phyloP scores from a whole-genome alignment of 2,888 invertebrate species.

The Thecophora atra region DNA sequence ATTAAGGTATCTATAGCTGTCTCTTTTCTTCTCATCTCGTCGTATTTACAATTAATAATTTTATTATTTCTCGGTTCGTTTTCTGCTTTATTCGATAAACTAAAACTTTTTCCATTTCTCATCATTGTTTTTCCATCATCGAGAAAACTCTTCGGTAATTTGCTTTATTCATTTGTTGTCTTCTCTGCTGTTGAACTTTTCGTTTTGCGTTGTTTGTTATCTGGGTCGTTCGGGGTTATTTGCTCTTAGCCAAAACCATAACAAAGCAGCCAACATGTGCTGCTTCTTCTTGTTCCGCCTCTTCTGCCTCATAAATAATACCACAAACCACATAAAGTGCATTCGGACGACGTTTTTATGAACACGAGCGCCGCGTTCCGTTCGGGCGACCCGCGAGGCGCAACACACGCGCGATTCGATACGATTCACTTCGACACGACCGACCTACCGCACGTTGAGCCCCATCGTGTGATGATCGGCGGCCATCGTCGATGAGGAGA shows the following conservation, averaged over 20 bases:
- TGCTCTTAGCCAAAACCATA: conserved; percentile 7
- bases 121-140: too few species aligned
- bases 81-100: too few species aligned
- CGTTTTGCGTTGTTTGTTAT: background rate
- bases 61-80: too few species aligned
- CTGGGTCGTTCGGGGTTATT: conserved; percentile 28
- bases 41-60: background rate
- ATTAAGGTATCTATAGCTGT: background rate
- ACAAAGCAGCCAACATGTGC: background rate
- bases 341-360: conserved; percentile 32
- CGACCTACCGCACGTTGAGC: conserved; percentile 28
- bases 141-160: background rate
- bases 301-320: conserved; percentile 23
- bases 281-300: background rate
- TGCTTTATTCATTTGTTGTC: background rate
- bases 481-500: background rate
- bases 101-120: too few species aligned
- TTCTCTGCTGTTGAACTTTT: background rate
- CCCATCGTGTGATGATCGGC: conserved; percentile 20
- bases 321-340: conserved; percentile 23
- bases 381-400: conserved; percentile 1
- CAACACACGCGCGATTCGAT: background rate
- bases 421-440: conserved; percentile 8
- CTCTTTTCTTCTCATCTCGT: background rate
- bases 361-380: conserved; percentile 1